Evolutionary conservation across 35 echinoderm and acorn worm genomes (phyloP), one percentile per base, ranked within the genome.

Genomic region (Lytechinus pictus): DNA sequence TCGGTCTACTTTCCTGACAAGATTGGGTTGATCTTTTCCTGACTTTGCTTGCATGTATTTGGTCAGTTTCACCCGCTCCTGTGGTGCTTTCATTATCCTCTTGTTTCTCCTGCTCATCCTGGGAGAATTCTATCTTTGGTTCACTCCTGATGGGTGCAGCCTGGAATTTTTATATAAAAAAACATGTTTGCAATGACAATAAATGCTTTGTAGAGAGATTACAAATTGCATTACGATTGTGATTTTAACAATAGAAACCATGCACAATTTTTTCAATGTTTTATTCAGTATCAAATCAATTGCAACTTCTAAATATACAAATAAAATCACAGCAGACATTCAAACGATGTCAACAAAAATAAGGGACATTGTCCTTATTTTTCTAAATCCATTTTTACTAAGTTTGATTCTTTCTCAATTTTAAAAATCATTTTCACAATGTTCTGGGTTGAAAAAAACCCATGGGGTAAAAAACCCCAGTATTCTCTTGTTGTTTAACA

Each of bases 81-180:
- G 10, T 90, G 29, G 28, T 54, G 88, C 28, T 54, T 14, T 93
- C 92, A 10, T 93, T 52, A 14, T 54, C 88, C 27, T 28, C 52
- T 27, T 55, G 54, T 33, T 0, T 93, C 29, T 93, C 14, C 57
- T 54, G 21, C n/a, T 27, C 53, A 54, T 93, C 53, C 27, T 21
- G 54, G 9, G 21, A 19, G 92, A 93, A 6, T 57, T 93, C 92
- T 54, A 93, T 93, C 54, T 93, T 10, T 21, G 92, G 92, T 16
- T 93, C 92, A 54, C 92, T 93, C 92, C 92, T 93, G 10, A 93
- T 28, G 10, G 52, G 13, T 27, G 55, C 92, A 55, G 57, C 53
- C 92, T 93, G 88, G 16, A 44, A 54, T 90, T 14, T 14, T 52
- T 44, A 93, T 44, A n/a, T 44, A 1, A 2, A 44, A 44, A 44